Base-by-base conservation (phyloP, 2,113 vertebrate species). In the Mobula birostris region DNA sequence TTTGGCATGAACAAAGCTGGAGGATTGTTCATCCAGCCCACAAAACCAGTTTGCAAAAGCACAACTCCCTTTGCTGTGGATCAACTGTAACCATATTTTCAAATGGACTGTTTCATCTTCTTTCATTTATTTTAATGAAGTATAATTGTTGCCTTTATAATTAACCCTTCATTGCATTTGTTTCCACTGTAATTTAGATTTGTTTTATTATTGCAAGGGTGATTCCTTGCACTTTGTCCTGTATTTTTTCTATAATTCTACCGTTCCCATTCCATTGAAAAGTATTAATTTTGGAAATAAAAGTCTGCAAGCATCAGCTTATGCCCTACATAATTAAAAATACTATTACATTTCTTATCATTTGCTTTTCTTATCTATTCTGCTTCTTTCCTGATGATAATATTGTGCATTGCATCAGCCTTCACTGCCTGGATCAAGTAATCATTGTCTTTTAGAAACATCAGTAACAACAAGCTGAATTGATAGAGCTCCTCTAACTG, bases 1-100 rank as follows among this genome's bases (percentile, higher is more conserved):
- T 93, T 93, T 93, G 91, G 40, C 70, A 19, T 93, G 68, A 74
- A 93, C 48, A 92, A 92, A 92, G 90, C 66, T 93, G 68, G 91
- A 56, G 70, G 70, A 56, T 93, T 74, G 70, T 56, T 48, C 91
- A 19, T 74, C 91, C 36, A 29, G 48, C 91, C 36, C 40, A 74
- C 70, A 48, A 93, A 93, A 93, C 70, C 27, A 74, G 70, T 70
- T 93, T 93, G 70, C 90, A 70, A 40, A 24, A 93, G 68, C 68
- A 76, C 40, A 76, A 14, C 9, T 8, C 32, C 21, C 19, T 93
- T 93, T 93, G 40, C 68, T 74, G 40, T 56, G 70, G 91, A 74
- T 93, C 74, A 93, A 93, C 68, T 74, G 40, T 93, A 76, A 56
- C 21, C 91, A 40, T 93, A 74, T 40, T 93, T 72, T 93, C 11